Conservation (phyloP, 2,797 vertebrate genomes). For the Micrastur ruficollis region DNA sequence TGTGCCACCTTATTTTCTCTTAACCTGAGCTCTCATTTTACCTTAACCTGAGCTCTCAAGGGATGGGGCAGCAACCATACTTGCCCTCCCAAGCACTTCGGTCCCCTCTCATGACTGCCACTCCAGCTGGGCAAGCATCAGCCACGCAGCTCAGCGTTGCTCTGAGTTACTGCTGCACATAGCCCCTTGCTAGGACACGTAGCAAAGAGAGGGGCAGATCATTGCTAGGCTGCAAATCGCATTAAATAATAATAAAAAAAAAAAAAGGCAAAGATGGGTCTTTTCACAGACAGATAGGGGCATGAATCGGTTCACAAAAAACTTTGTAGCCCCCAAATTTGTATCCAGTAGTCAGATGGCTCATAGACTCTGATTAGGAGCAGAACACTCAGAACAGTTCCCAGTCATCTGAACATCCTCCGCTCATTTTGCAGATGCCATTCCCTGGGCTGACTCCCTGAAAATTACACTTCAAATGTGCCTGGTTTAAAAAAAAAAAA, state of each 20-base stretch:
- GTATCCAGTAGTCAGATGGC: background rate
- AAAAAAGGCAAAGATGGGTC: background rate
- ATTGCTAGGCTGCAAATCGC: background rate
- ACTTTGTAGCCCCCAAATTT: background rate
- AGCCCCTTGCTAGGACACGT: background rate
- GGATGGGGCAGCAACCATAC: background rate
- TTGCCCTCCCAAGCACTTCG: background rate
- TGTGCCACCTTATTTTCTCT: too few relatives aligned
- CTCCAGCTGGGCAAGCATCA: background rate
- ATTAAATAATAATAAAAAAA: background rate
- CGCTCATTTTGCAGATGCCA: background rate
- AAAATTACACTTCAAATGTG: background rate
- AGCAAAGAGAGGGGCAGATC: background rate
- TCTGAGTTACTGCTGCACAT: background rate
- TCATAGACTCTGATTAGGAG: background rate
- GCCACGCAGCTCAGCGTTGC: background rate
- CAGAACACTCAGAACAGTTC: background rate
- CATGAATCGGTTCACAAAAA: background rate
- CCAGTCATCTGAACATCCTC: background rate
- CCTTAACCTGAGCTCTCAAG: background rate
- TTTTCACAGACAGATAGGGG: background rate
- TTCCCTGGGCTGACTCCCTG: background rate
- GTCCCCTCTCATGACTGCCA: too few relatives aligned
- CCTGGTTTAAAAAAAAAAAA: background rate
- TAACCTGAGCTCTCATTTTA: background rate